Conservation (phyloP, 2,797 vertebrate genomes). For the Pseudochaenichthys georgianus region DNA sequence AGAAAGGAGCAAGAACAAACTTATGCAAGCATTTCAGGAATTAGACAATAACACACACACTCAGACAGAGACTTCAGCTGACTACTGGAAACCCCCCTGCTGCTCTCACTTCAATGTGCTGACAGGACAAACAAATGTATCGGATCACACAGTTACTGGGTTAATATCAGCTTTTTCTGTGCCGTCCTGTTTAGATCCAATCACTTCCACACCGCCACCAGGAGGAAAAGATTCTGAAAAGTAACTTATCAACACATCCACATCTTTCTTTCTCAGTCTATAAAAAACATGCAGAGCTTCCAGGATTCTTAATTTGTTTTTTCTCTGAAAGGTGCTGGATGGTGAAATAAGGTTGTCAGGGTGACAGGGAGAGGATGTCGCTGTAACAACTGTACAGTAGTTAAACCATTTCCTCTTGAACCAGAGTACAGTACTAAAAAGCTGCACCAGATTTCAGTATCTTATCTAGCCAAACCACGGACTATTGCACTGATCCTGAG, state of each 20-base stretch:
- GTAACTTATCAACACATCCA: slow-evolving; percentile 33
- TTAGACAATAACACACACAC: slow-evolving; percentile 63
- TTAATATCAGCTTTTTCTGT: slow-evolving; percentile 44
- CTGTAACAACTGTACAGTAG: slow-evolving; percentile 72
- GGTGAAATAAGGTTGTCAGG: slow-evolving; percentile 65
- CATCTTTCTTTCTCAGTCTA: not conserved
- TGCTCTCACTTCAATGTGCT: slow-evolving; percentile 61
- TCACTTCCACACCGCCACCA: slow-evolving; percentile 36
- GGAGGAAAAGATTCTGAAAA: not conserved
- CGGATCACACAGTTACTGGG: slow-evolving; percentile 19
- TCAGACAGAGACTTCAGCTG: slow-evolving; percentile 64
- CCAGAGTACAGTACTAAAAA: slow-evolving; percentile 59
- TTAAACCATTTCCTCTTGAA: slow-evolving; percentile 77
- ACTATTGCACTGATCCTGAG: slow-evolving; percentile 9
- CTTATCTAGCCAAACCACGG: slow-evolving; percentile 30
- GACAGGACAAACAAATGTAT: slow-evolving; percentile 58
- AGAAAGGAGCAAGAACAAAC: slow-evolving; percentile 69
- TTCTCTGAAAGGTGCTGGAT: slow-evolving; percentile 51
- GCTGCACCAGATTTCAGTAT: slow-evolving; percentile 60
- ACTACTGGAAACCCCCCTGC: slow-evolving; percentile 69
- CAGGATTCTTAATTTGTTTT: slow-evolving; percentile 28
- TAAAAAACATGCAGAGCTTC: slow-evolving; percentile 15
- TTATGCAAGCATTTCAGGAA: slow-evolving; percentile 82
- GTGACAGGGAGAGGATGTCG: slow-evolving; percentile 71
- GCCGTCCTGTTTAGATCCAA: slow-evolving; percentile 35